Evolutionary conservation across 2,888 invertebrate species (phyloP).

Genomic region (Noctua janthina): DNA sequence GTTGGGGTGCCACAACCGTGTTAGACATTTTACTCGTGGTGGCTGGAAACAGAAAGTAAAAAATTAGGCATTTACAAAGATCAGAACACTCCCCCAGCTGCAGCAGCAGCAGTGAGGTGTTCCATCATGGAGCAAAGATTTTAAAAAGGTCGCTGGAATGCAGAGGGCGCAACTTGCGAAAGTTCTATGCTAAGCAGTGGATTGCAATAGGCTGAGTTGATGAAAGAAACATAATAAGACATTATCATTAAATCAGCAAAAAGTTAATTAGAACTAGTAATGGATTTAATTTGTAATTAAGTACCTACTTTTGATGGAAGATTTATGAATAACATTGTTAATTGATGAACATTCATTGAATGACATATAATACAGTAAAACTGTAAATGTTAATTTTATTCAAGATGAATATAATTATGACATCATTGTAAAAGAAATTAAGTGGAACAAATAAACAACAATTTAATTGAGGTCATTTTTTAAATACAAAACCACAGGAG

Average conservation of each 20-base stretch:
- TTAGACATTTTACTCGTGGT: slow-evolving; percentile 96
- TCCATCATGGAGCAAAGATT: background rate
- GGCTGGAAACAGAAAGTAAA: slow-evolving; percentile 91
- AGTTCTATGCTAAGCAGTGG: background rate
- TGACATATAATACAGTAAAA: background rate
- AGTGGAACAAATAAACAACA: background rate
- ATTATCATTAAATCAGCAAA: background rate
- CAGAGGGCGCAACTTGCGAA: background rate
- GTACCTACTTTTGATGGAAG: background rate
- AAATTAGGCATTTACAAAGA: background rate
- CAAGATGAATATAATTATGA: background rate
- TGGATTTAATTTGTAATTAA: background rate
- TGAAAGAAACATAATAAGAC: background rate
- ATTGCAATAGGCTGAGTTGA: background rate
- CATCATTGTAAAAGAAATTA: background rate
- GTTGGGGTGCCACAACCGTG: slow-evolving; percentile 99
- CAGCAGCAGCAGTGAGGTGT: background rate
- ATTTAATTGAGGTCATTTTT: background rate
- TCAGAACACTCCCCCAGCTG: background rate
- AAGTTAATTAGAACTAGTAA: background rate
- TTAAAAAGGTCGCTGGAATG: background rate
- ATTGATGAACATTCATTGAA: background rate
- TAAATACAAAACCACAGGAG: background rate
- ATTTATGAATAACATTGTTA: background rate
- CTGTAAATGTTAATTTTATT: background rate